phyloP scores from a whole-genome alignment of 2,797 vertebrate species.

The Anguilla megastoma region DNA sequence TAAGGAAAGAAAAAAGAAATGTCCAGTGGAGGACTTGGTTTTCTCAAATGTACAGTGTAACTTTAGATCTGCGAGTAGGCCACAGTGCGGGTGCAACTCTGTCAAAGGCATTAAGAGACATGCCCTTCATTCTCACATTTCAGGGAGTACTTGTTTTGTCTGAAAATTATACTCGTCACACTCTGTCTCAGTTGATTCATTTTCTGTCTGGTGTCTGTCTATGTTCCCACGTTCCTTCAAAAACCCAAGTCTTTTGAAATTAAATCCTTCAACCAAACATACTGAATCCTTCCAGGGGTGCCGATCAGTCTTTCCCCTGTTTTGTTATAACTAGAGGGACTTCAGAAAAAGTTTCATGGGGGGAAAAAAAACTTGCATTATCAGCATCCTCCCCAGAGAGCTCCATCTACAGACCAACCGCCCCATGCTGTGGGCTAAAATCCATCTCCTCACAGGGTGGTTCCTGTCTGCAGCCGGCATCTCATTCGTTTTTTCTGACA shows the following conservation, averaged over 20 bases:
- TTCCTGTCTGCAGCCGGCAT: conserved; percentile 9
- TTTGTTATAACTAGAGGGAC: neutral
- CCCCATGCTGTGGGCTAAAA: neutral
- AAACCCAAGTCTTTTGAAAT: neutral
- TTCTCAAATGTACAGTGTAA: neutral
- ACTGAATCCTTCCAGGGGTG: neutral
- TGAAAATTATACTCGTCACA: neutral
- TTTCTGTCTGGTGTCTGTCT: neutral
- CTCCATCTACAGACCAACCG: too few relatives aligned
- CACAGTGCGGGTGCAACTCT: neutral
- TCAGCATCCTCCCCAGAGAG: neutral
- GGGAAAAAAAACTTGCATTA: neutral
- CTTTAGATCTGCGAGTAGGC: neutral
- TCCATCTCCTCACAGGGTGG: neutral
- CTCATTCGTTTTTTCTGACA: neutral
- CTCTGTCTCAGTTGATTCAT: neutral
- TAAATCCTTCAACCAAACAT: neutral
- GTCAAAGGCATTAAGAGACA: neutral
- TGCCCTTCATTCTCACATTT: neutral
- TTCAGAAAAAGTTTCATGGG: neutral
- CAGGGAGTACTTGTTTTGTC: neutral
- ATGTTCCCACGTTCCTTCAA: neutral
- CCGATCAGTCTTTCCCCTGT: neutral
- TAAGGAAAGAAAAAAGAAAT: neutral
- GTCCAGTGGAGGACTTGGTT: neutral